phyloP scores from a whole-genome alignment of 2,888 invertebrate genomes.

The Scotopteryx bipunctaria region DNA sequence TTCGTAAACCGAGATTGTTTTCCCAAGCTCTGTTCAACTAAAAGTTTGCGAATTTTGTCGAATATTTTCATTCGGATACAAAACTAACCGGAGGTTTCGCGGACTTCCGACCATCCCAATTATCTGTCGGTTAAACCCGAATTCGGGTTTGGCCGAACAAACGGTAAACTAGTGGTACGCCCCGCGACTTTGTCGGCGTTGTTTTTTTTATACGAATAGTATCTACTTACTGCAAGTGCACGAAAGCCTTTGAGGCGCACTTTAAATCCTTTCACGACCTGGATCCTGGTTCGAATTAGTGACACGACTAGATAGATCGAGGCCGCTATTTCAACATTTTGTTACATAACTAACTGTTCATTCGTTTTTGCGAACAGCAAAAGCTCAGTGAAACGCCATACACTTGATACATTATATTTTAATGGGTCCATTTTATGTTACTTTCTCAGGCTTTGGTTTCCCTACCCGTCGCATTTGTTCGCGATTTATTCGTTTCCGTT shows the following conservation, averaged over 20 bases:
- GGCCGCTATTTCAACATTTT: too few species aligned
- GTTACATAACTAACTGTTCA: too few species aligned
- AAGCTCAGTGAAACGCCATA: too few species aligned
- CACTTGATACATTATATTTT: neutral
- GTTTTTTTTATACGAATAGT: too few species aligned
- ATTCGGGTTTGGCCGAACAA: conserved; percentile 33
- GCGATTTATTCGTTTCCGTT: conserved; percentile 36
- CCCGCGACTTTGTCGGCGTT: conserved; percentile 5
- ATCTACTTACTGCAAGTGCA: too few species aligned
- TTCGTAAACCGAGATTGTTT: conserved; percentile 11
- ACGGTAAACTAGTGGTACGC: conserved; percentile 23
- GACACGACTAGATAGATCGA: too few species aligned
- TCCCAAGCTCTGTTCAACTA: conserved; percentile 11
- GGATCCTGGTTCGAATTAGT: too few species aligned
- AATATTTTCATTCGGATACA: conserved; percentile 16
- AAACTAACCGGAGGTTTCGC: conserved; percentile 12
- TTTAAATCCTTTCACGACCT: too few species aligned
- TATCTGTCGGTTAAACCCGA: conserved; percentile 30
- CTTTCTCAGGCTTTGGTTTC: conserved; percentile 14
- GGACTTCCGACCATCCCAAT: conserved; percentile 30
- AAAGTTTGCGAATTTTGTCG: conserved; percentile 6
- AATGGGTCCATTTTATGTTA: conserved; percentile 5
- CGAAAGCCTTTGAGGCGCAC: too few species aligned
- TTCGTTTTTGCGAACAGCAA: too few species aligned
- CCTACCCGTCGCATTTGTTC: conserved; percentile 33